phyloP scores from a whole-genome alignment of 2,797 vertebrate species.

The Myoxocephalus aenaeus region DNA sequence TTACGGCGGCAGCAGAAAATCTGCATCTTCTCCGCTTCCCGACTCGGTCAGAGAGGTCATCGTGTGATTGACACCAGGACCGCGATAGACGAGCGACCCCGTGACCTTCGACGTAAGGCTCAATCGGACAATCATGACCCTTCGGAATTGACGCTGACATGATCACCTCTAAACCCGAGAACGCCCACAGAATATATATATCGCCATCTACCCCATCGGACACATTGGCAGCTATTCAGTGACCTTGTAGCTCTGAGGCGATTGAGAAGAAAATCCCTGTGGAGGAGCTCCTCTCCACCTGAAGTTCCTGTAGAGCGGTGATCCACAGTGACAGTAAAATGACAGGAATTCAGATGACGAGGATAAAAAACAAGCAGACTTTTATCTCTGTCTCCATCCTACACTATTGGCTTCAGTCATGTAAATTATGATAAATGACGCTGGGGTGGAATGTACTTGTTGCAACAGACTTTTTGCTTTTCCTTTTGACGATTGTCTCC shows the following conservation, averaged over 20 bases:
- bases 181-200: slow-evolving; percentile 47
- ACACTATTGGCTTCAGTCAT: slow-evolving; percentile 20
- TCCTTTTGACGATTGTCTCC: slow-evolving; percentile 23
- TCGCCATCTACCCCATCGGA: slow-evolving; percentile 22
- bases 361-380: slow-evolving; percentile 39
- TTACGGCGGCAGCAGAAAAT: slow-evolving; percentile 53
- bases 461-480: slow-evolving; percentile 18
- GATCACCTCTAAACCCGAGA: slow-evolving; percentile 45
- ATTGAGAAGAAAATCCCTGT: slow-evolving; percentile 33
- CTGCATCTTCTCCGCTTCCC: slow-evolving; percentile 41
- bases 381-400: slow-evolving; percentile 38
- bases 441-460: slow-evolving; percentile 36
- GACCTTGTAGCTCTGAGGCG: slow-evolving; percentile 43
- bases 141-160: slow-evolving; percentile 44
- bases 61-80: slow-evolving; percentile 61
- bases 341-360: slow-evolving; percentile 60
- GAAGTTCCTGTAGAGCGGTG: slow-evolving; percentile 57
- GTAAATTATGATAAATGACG: slow-evolving; percentile 53
- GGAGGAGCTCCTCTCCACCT: slow-evolving; percentile 38
- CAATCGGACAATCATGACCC: slow-evolving; percentile 56
- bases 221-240: slow-evolving; percentile 49
- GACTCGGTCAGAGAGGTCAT: slow-evolving; percentile 60
- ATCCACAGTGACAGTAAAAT: slow-evolving; percentile 65
- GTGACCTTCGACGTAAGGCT: slow-evolving; percentile 57
- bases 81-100: slow-evolving; percentile 67